Evolutionary conservation across 53 echinoderm and acorn worm genomes (phyloP), one percentile per base, ranked within the genome.

Genomic region (Echinarachnius parma): DNA sequence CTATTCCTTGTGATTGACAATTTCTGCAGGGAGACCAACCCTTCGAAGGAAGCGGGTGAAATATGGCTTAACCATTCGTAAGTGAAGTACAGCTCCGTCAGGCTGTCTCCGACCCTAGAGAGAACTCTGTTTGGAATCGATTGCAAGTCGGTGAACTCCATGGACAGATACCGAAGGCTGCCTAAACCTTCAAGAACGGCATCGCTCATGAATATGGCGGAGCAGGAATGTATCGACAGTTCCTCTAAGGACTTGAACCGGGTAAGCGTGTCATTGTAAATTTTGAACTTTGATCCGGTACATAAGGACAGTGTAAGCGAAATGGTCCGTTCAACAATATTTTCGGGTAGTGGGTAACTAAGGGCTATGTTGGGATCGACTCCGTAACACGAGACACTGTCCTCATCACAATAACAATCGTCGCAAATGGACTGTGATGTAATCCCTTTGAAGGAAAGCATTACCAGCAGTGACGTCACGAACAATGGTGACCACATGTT

Each of bases 251-350:
- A 7, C 5, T 19, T 22, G 15, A 50, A 68, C 18, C 2, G 23
- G 20, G 30, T 23, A 19, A 68, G 34, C 8, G 68, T 50, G 9
- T 52, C 50, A n/a, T 68, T 68, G 8, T 16, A 8, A 11, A 68
- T 3, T 8, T 1, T 22, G 15, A 68, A 32, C n/a, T n/a, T n/a
- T 31, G 34, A 13, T 10, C 20, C 33, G 9, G 13, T 13, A 34
- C 1, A 50, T 11, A 3, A 31, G 1, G 21, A 15, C 15, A 22
- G 13, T 1, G 21, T 10, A 20, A 68, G 34, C 13, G 49, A 52
- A 14, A 52, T 68, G 2, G 53, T 34, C 11, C 2, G n/a, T 8
- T 34, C 48, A 1, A 52, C 21, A 3, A 68, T 26, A 1, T 50
- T 29, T 13, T 18, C 50, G 1, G 31, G 53, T 4, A 68, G 31